A percentile compares a stretch with the other conserved stretches of the same genome.
phyloP scores from a whole-genome alignment of 2,888 invertebrate species.

The Volucella inflata region DNA sequence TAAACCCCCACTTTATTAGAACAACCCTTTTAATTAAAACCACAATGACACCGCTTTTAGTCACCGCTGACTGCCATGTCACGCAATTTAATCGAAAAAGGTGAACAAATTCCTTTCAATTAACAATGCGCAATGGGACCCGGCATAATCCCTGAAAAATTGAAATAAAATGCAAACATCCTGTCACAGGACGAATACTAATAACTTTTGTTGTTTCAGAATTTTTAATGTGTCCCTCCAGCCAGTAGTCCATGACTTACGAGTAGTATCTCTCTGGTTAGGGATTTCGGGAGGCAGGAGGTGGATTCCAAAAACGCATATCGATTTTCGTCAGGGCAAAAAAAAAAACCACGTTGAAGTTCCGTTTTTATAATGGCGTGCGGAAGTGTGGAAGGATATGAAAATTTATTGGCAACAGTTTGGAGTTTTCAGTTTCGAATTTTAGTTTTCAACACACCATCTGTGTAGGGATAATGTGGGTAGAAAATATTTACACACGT shows the following conservation, averaged over 20 bases:
- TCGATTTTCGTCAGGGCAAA: background rate
- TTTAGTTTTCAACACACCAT: too few species aligned
- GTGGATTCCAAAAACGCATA: background rate
- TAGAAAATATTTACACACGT: slow-evolving; percentile 3
- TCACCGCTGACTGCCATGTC: slow-evolving; percentile 4
- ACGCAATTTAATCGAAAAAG: background rate
- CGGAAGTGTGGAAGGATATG: too few species aligned
- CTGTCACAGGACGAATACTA: slow-evolving; percentile 36
- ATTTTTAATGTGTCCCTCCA: slow-evolving; percentile 18
- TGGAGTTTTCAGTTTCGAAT: too few species aligned
- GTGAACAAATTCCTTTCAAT: background rate
- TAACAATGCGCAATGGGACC: slow-evolving; percentile 1
- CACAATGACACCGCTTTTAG: slow-evolving; percentile 17
- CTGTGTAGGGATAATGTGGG: background rate
- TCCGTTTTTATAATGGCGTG: too few species aligned
- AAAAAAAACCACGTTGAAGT: background rate
- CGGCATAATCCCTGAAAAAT: slow-evolving; percentile 10
- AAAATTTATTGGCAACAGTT: too few species aligned
- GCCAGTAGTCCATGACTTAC: too few species aligned
- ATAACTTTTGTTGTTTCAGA: slow-evolving; percentile 28
- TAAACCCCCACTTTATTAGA: too few species aligned
- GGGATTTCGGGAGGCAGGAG: background rate
- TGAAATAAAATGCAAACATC: slow-evolving; percentile 26
- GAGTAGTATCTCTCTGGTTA: too few species aligned
- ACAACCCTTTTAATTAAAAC: slow-evolving; percentile 10